Evolutionary conservation across 1,140 invertebrate species (phyloP).

Genomic region (Diachasmimorpha longicaudata): DNA sequence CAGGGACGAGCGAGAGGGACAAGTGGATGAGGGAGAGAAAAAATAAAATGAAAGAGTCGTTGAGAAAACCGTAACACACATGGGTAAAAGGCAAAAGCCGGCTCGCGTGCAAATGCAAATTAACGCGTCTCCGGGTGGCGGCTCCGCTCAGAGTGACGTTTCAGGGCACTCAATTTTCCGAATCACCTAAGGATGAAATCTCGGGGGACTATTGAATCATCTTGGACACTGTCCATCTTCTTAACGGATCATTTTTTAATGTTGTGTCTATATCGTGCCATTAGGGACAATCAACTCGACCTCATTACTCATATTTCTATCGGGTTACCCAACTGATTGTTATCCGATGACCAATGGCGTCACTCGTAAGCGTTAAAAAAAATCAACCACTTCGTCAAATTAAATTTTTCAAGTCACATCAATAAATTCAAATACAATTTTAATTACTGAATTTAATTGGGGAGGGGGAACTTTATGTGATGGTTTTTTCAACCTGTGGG

Average conservation of each 20-base stretch:
- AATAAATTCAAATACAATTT: no score
- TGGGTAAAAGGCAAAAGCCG: slow-evolving; percentile 13
- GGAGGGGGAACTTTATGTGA: no score
- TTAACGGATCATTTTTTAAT: not conserved
- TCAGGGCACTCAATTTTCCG: slow-evolving; percentile 11
- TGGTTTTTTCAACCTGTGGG: not conserved
- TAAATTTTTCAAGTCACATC: no score
- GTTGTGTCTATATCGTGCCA: not conserved
- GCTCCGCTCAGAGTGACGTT: slow-evolving; percentile 27
- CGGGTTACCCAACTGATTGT: not conserved
- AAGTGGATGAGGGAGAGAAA: not conserved
- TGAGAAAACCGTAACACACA: slow-evolving; percentile 12
- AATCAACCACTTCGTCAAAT: no score
- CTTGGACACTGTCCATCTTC: not conserved
- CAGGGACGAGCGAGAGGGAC: not conserved
- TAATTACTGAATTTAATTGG: no score
- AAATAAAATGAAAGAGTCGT: not conserved
- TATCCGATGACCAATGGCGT: not conserved
- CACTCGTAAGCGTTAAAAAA: not conserved
- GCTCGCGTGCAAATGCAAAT: slow-evolving; percentile 31
- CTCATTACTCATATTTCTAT: not conserved
- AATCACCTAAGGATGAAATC: not conserved
- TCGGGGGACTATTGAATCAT: not conserved
- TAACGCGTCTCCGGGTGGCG: slow-evolving; percentile 26
- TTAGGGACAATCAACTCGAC: no score